Base-by-base conservation (phyloP, 2,113 vertebrate species). In the Picathartes gymnocephalus region DNA sequence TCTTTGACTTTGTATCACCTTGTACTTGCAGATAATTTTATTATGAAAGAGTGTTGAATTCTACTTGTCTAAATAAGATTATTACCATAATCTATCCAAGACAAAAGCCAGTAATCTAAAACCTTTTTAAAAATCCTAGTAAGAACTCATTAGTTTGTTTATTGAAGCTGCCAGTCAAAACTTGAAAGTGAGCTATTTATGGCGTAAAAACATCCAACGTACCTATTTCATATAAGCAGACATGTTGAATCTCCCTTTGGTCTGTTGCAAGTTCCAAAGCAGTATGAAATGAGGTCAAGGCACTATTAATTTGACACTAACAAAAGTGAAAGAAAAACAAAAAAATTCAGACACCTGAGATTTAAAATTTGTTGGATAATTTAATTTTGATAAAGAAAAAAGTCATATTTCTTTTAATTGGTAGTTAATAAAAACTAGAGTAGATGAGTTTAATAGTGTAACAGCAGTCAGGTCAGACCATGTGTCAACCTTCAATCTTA, bases 151-250 rank as follows among this genome's bases (percentile, higher is more conserved):
- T 21, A 78, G 25, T 68, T 62, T 77, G 11, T 62, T 86, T 44
- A 87, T 4, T 87, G 44, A 82, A 79, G 33, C 16, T 91, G 20
- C n/a, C 37, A 61, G 19, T 30, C 31, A 33, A 42, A 86, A 89
- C 10, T 42, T 54, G 13, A 62, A 65, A 76, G 21, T 24, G 42
- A 89, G 23, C 16, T 66, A 58, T 72, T 72, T 35, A 72, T 4
- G 37, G 8, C 4, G 21, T 40, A 45, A 80, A 44, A 22, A 56
- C 15, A 85, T 11, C 35, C 65, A 82, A 92, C 97, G 25, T 98
- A 99, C 99, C 99, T 54, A 99, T 99, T 97, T 99, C 99, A 97
- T 99, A 99, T 40, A 99, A 98, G 97, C 99, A 99, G 95, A 99
- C 99, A 8, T 99, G 99, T 33, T 99, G 99, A 93, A 99, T 98